Conservation (phyloP, 64 coral and sea anemone species). For the Cladopsammia gracilis region DNA sequence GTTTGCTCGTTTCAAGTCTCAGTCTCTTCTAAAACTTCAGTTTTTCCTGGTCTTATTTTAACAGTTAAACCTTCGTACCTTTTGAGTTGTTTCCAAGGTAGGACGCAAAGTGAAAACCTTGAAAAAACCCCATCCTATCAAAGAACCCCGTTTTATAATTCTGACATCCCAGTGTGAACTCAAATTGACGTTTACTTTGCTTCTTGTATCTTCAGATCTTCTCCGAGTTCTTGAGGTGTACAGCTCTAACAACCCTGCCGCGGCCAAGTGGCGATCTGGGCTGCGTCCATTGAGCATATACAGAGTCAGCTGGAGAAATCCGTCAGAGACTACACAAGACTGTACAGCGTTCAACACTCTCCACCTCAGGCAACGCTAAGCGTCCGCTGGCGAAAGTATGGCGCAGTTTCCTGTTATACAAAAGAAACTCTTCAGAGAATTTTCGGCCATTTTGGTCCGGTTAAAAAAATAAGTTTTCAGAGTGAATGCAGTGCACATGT, state of each 20-base stretch:
- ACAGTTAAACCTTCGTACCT: too few relatives aligned
- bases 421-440: conserved; percentile 27
- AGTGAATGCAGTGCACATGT: conserved; percentile 48
- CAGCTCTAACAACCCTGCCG: conserved; percentile 22
- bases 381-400: conserved; percentile 47
- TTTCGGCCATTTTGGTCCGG: conserved; percentile 34
- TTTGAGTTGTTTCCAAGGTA: too few relatives aligned
- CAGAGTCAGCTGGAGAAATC: conserved; percentile 19
- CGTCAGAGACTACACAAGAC: conserved; percentile 27
- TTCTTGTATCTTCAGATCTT: conserved; percentile 11
- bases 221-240: conserved; percentile 24
- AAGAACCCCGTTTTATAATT: too few relatives aligned
- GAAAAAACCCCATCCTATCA: too few relatives aligned
- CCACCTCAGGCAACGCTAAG: conserved; percentile 4
- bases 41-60: too few relatives aligned
- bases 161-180: too few relatives aligned
- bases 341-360: conserved; percentile 48
- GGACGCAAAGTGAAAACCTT: too few relatives aligned
- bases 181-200: too few relatives aligned
- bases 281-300: conserved; percentile 19
- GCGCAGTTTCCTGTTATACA: background rate
- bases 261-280: conserved; percentile 37
- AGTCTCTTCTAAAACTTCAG: too few relatives aligned
- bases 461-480: conserved; percentile 47
- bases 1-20: too few relatives aligned